Base-by-base conservation (phyloP, 2,797 vertebrate genomes). In the Argentina silus region DNA sequence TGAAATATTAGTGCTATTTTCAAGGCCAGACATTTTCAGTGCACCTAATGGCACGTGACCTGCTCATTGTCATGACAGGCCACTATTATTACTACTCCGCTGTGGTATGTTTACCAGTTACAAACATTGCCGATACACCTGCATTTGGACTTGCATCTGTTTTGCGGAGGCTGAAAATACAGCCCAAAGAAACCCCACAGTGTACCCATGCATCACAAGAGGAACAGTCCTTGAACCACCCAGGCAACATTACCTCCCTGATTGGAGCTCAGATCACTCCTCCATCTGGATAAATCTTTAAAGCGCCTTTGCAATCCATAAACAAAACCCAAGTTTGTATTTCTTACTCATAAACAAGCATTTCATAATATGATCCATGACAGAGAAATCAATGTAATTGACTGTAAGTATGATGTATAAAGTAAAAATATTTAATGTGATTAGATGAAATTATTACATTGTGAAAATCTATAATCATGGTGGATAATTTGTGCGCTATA, bases 311-410 rank as follows among this genome's bases (percentile, higher is more conserved):
- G 69, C 21, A 59, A 57, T 43, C 69, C 80, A 78, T 81, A 83
- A 86, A 89, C 73, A 77, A 61, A 82, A 66, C 7, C 57, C 14
- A 0, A 55, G 67, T 74, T 86, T 55, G 63, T 63, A 68, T 83
- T 73, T 79, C 83, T 62, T 23, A 8, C 12, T 3, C 17, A 62
- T 78, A 82, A 85, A 83, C 76, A 81, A 72, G 21, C 57, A 42
- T 57, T 60, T 27, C 56, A 64, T 57, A 76, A 73, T 78, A 69
- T 56, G 44, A 74, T 48, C 75, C 62, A 78, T 61, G 65, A 71
- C 55, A 61, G 55, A 55, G 70, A 62, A 75, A 45, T 79, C 48
- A 70, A 67, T 75, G 47, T 61, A 72, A 78, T 67, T 70, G 67
- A 11, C 9, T 75, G 42, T 69, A 76, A 80, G 74, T 70, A 75